A percentile compares a stretch with the other conserved stretches of the same genome.
Evolutionary conservation across 2,113 vertebrate genomes (phyloP).

Genomic region (Nymphicus hollandicus): DNA sequence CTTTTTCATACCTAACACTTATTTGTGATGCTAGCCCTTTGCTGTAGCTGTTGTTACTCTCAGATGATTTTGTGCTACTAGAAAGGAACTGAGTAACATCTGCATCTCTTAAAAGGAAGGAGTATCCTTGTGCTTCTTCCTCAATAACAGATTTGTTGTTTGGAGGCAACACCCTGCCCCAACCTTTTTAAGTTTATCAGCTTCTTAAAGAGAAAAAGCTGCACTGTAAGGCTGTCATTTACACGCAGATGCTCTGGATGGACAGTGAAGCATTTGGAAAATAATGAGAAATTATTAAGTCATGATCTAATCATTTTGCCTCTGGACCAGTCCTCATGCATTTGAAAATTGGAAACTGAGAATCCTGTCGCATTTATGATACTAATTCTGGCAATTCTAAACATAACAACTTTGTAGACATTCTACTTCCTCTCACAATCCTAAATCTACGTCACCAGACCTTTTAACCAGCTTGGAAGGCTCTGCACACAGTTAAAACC

Average conservation of each 20-base stretch:
- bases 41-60: not conserved
- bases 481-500: not conserved
- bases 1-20: not conserved
- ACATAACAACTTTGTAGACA: not conserved
- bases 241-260: not conserved
- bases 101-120: not conserved
- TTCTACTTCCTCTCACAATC: not conserved
- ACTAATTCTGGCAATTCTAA: not conserved
- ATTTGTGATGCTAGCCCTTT: not conserved
- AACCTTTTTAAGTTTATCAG: not conserved
- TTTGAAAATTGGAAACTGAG: not conserved
- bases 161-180: not conserved
- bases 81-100: not conserved
- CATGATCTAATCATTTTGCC: not conserved
- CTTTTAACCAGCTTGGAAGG: conserved; percentile 6
- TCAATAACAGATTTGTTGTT: not conserved
- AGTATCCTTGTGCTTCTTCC: fast-evolving
- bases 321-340: not conserved
- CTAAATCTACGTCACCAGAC: not conserved
- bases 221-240: not conserved
- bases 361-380: not conserved
- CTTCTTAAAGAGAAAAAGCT: not conserved
- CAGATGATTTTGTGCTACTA: not conserved
- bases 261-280: not conserved
- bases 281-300: not conserved